A percentile compares a stretch with the other conserved stretches of the same genome.
Conservation (phyloP, 2,888 invertebrate genomes). For the Lordiphosa fenestrarum region DNA sequence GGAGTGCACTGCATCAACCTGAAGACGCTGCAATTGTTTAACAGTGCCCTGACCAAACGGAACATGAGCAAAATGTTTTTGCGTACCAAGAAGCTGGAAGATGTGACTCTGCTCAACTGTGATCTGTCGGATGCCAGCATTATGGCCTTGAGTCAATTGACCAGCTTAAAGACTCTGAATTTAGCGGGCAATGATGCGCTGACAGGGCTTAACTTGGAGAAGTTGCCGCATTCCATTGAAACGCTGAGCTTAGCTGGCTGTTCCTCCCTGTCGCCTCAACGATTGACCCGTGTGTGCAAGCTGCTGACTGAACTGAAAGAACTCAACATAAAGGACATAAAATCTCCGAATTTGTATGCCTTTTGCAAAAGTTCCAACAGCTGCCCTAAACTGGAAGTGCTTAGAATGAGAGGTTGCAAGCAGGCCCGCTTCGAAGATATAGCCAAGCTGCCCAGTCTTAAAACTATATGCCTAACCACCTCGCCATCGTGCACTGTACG, state of each 20-base stretch:
- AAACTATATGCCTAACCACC: neutral
- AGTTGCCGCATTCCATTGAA: slow-evolving; percentile 23
- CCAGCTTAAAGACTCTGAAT: slow-evolving; percentile 29
- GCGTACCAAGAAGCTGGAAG: slow-evolving; percentile 17
- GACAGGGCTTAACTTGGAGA: slow-evolving; percentile 18
- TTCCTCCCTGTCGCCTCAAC: neutral
- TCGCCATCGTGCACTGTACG: neutral
- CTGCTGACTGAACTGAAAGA: neutral
- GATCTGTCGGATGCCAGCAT: slow-evolving; percentile 17
- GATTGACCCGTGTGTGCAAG: neutral
- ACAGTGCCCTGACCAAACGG: neutral
- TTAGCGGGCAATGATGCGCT: slow-evolving; percentile 23
- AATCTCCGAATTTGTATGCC: neutral
- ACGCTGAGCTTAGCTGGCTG: slow-evolving; percentile 13
- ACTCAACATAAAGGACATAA: neutral
- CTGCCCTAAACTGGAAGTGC: neutral
- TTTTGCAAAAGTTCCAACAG: neutral
- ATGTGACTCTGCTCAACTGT: slow-evolving; percentile 22
- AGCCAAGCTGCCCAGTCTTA: slow-evolving; percentile 4
- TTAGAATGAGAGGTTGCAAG: neutral
- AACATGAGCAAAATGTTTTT: slow-evolving; percentile 27
- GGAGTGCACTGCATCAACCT: slow-evolving; percentile 5
- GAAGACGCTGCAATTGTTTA: slow-evolving; percentile 14
- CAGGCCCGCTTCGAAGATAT: neutral
- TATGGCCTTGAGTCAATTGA: slow-evolving; percentile 19